These are phyloP conservation scores for Sminthurinus signatus DNA, from an alignment of 1,140 invertebrate species.

Conservation along the genomic window DNA sequence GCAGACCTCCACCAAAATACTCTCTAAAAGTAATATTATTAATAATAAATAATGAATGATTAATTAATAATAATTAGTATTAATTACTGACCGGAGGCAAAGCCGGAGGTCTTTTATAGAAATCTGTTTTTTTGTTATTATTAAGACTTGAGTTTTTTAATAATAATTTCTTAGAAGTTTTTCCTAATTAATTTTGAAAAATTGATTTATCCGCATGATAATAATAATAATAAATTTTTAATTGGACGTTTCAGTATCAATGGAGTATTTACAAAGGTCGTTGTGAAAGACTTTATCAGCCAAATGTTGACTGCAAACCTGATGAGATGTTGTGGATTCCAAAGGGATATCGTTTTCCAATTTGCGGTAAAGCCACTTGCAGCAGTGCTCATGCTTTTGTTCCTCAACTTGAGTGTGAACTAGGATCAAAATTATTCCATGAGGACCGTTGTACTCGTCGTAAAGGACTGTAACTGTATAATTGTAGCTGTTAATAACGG, in stretches of 20 bases:
- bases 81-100: too few species aligned
- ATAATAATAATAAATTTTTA: too few species aligned
- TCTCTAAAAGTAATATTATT: too few species aligned
- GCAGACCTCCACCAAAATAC: slow-evolving; percentile 25
- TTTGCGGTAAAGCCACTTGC: slow-evolving; percentile 35
- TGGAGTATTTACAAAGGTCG: slow-evolving; percentile 41
- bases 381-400: slow-evolving; percentile 32
- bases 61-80: too few species aligned
- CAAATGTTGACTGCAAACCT: slow-evolving; percentile 38
- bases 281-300: slow-evolving; percentile 34
- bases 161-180: too few species aligned
- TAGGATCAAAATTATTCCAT: slow-evolving; percentile 37
- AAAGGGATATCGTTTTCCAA: slow-evolving; percentile 35
- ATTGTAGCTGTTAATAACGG: neutral
- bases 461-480: slow-evolving; percentile 39
- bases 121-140: too few species aligned
- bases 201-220: too few species aligned
- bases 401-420: slow-evolving; percentile 37
- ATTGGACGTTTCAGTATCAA: slow-evolving; percentile 32
- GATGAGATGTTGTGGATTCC: slow-evolving; percentile 38
- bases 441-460: slow-evolving; percentile 33
- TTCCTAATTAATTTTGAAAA: too few species aligned
- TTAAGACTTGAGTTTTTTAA: too few species aligned
- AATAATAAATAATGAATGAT: too few species aligned
- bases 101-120: too few species aligned